phyloP scores from a whole-genome alignment of 2,888 invertebrate genomes.

The Drosophila rellima region DNA sequence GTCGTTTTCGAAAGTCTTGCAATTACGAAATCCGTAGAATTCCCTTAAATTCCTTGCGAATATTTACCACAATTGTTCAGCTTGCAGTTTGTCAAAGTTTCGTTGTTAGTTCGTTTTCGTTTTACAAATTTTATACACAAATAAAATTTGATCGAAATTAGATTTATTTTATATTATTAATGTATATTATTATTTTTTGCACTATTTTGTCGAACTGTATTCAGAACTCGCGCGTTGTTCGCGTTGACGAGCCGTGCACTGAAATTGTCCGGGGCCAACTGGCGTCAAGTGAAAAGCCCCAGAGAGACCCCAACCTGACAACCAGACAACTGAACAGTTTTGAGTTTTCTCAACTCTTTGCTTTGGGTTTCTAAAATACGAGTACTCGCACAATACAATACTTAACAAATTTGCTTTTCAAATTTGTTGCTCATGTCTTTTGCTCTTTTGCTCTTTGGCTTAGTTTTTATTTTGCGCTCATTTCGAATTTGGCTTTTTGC shows the following conservation, averaged over 20 bases:
- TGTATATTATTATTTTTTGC: conserved; percentile 11
- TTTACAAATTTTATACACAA: conserved; percentile 42
- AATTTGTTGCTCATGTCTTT: conserved; percentile 56
- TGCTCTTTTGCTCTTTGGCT: conserved; percentile 33
- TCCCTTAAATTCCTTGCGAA: conserved; percentile 1
- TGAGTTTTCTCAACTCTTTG: conserved; percentile 52
- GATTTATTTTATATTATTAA: conserved; percentile 20
- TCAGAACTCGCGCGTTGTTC: conserved; percentile 34
- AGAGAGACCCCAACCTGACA: conserved; percentile 47
- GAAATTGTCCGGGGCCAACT: conserved; percentile 79
- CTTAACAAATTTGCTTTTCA: conserved; percentile 48
- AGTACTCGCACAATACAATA: conserved; percentile 34
- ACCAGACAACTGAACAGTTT: conserved; percentile 46
- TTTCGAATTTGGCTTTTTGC: conserved; percentile 47
- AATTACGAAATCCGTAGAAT: conserved; percentile 65
- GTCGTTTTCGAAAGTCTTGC: conserved; percentile 39
- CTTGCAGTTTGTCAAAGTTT: conserved; percentile 17
- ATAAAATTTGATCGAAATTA: conserved; percentile 56
- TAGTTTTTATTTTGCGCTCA: conserved; percentile 52
- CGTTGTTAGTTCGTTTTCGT: conserved; percentile 49
- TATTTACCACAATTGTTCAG: conserved; percentile 60
- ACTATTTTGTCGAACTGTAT: conserved; percentile 10
- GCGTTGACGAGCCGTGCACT: conserved; percentile 69
- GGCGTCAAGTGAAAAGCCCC: conserved; percentile 63
- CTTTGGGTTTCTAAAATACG: conserved; percentile 47